Percentiles rank a stretch among this genome's conserved stretches.
phyloP scores from a whole-genome alignment of 2,797 vertebrate species.

The Ptychobarbus kaznakovi region DNA sequence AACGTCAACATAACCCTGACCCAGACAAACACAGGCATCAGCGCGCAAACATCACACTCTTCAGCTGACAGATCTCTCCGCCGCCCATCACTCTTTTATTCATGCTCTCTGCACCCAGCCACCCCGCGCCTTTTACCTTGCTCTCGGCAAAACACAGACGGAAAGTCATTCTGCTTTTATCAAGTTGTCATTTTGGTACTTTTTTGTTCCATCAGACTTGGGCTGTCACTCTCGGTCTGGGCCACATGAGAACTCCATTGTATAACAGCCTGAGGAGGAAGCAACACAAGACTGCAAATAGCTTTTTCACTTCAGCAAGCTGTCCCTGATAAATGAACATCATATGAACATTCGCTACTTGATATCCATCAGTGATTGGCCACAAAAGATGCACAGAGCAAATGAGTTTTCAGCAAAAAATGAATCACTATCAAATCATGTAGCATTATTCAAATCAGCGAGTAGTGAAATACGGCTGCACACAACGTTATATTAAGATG shows the following conservation, averaged over 20 bases:
- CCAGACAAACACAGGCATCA: constrained; percentile 58
- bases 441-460: constrained; percentile 58
- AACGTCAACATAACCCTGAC: constrained; percentile 51
- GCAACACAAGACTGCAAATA: constrained; percentile 67
- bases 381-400: constrained; percentile 57
- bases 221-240: constrained; percentile 60
- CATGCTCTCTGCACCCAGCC: constrained; percentile 53
- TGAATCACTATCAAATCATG: constrained; percentile 50
- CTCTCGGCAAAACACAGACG: constrained; percentile 72
- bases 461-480: constrained; percentile 49
- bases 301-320: constrained; percentile 67
- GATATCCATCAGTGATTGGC: constrained; percentile 54
- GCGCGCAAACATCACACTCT: constrained; percentile 45
- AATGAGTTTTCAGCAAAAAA: constrained; percentile 51
- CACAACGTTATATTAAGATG: constrained; percentile 55
- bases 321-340: constrained; percentile 67
- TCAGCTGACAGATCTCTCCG: constrained; percentile 35
- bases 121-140: constrained; percentile 60
- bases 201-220: constrained; percentile 65
- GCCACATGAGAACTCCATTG: constrained; percentile 58
- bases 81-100: constrained; percentile 51
- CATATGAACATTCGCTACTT: constrained; percentile 67
- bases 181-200: constrained; percentile 78
- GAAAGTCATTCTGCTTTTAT: constrained; percentile 76
- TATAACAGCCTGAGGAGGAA: constrained; percentile 68